phyloP scores from a whole-genome alignment of 2,113 vertebrate genomes.

The Girardinichthys multiradiatus region DNA sequence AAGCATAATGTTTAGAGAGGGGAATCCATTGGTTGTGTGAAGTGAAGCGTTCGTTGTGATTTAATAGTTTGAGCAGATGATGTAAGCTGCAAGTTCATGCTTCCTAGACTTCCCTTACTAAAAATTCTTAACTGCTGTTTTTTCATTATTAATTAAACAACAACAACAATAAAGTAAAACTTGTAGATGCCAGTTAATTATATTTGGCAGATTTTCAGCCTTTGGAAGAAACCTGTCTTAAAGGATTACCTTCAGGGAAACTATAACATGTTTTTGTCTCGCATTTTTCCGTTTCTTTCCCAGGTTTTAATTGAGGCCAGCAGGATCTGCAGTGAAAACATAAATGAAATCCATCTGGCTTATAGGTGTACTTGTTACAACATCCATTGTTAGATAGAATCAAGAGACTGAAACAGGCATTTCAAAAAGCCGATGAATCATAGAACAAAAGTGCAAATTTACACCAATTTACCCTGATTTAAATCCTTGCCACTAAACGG shows the following conservation, averaged over 20 bases:
- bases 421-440: constrained; percentile 5
- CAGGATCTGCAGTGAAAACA: background rate
- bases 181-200: background rate
- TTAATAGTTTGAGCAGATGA: constrained; percentile 4
- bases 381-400: background rate
- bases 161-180: too few relatives aligned
- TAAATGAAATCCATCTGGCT: background rate
- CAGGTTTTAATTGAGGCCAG: background rate
- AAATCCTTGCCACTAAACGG: background rate
- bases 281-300: background rate
- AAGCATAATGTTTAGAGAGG: constrained; percentile 11
- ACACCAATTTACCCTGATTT: constrained; percentile 22
- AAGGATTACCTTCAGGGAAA: background rate
- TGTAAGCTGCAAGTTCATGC: constrained; percentile 8
- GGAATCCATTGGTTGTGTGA: background rate
- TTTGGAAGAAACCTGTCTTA: background rate
- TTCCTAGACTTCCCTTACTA: background rate
- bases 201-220: background rate
- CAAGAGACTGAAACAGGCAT: background rate
- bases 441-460: constrained; percentile 1
- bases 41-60: constrained; percentile 15
- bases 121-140: background rate
- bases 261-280: background rate
- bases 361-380: background rate
- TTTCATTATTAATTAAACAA: too few relatives aligned